A percentile compares a stretch with the other conserved stretches of the same genome.
Conservation (phyloP, 2,113 vertebrate genomes). For the Alosa alosa region DNA sequence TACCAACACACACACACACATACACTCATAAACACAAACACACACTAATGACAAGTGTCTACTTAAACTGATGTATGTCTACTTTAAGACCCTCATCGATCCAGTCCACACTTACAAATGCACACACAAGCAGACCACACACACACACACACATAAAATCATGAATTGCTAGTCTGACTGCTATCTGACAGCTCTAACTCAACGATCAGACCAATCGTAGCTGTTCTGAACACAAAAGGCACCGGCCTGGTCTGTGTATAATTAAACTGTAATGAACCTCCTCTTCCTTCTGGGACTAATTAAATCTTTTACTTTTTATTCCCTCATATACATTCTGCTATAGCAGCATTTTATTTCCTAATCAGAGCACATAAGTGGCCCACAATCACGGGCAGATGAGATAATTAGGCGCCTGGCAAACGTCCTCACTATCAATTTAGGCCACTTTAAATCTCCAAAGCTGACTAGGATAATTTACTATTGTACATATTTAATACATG, state of each 20-base stretch:
- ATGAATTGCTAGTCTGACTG: not conserved
- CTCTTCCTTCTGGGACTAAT: conserved; percentile 51
- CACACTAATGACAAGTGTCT: not conserved
- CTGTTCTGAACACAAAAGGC: not conserved
- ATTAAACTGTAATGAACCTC: conserved; percentile 19
- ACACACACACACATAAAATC: not conserved
- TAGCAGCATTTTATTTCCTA: conserved; percentile 38
- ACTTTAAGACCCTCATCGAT: not conserved
- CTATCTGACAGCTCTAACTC: not conserved
- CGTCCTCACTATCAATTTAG: conserved; percentile 13
- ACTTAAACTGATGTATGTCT: not conserved
- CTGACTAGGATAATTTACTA: conserved; percentile 9
- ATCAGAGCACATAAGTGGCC: conserved; percentile 48
- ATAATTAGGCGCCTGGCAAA: not conserved
- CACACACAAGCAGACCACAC: not conserved
- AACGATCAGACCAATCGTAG: not conserved
- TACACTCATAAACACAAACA: conserved; percentile 20
- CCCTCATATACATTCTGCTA: conserved; percentile 37
- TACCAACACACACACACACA: not conserved
- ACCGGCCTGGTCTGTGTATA: not conserved
- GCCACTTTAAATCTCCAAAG: conserved; percentile 11
- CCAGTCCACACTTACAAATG: not conserved
- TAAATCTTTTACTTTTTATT: conserved; percentile 57
- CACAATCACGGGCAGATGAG: conserved; percentile 27
- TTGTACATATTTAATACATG: conserved; percentile 13